Percentiles rank a stretch among this genome's conserved stretches.
Conservation (phyloP, 1,140 invertebrate genomes). For the Mamestra configurata region DNA sequence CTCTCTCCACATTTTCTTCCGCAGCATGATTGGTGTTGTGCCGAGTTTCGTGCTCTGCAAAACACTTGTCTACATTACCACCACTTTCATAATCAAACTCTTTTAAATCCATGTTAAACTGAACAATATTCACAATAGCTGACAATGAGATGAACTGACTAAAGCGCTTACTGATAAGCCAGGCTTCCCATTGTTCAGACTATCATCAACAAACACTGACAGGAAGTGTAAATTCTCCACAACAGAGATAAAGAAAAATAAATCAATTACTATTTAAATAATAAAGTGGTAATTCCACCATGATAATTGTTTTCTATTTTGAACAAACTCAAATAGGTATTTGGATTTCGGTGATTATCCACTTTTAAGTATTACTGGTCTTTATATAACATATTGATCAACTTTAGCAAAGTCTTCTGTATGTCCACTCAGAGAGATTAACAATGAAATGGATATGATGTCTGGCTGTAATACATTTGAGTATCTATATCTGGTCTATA, state of each 20-base stretch:
- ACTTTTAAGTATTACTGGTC: background rate
- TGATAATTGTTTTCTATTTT: slow-evolving; percentile 14
- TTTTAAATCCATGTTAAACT: slow-evolving; percentile 35
- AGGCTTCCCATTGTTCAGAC: slow-evolving; percentile 9
- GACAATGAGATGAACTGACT: slow-evolving; percentile 14
- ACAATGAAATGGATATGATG: slow-evolving; percentile 33
- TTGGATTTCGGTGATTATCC: background rate
- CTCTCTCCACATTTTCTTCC: slow-evolving; percentile 33
- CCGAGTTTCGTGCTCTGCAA: slow-evolving; percentile 64
- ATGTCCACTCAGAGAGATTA: background rate
- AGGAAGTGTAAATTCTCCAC: slow-evolving; percentile 32
- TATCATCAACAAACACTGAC: slow-evolving; percentile 31
- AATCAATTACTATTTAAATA: slow-evolving; percentile 41
- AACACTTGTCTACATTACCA: slow-evolving; percentile 11
- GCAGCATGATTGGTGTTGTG: slow-evolving; percentile 54
- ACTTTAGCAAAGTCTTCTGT: background rate
- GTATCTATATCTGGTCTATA: slow-evolving; percentile 22
- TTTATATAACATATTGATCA: background rate
- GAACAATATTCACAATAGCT: background rate
- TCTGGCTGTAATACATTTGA: slow-evolving; percentile 23
- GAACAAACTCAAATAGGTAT: background rate
- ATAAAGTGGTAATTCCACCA: slow-evolving; percentile 46
- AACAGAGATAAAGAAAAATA: slow-evolving; percentile 25
- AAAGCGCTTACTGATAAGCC: slow-evolving; percentile 28
- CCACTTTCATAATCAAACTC: slow-evolving; percentile 12